These are phyloP conservation scores for Dicrurus megarhynchus DNA, from an alignment of 2,113 vertebrate genomes.

Conservation along the genomic window DNA sequence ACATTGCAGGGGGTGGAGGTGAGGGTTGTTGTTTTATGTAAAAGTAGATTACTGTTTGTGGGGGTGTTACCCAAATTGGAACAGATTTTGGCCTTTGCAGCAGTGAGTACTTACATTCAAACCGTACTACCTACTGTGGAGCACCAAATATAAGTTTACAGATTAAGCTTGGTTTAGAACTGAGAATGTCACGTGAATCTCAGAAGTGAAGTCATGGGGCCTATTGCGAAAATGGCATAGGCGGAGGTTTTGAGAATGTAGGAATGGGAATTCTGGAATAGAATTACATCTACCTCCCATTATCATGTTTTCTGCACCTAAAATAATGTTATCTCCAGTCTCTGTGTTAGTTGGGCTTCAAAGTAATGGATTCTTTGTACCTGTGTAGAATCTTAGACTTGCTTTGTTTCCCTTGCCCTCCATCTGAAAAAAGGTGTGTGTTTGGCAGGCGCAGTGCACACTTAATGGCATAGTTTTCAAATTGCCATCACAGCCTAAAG, in stretches of 20 bases:
- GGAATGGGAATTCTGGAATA: neutral
- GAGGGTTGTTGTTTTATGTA: neutral
- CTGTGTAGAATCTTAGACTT: neutral
- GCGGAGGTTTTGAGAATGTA: neutral
- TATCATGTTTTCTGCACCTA: neutral
- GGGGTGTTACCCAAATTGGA: neutral
- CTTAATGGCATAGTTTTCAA: neutral
- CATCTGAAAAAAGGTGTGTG: neutral
- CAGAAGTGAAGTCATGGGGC: neutral
- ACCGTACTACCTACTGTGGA: neutral
- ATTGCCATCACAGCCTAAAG: neutral
- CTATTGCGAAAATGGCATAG: neutral
- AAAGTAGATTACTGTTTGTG: neutral
- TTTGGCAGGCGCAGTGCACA: neutral
- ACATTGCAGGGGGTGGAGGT: rapidly evolving
- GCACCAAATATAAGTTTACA: neutral
- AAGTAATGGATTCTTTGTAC: neutral
- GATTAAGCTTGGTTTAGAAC: neutral
- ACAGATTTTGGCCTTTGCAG: neutral
- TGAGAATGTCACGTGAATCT: neutral
- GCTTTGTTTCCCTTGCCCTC: neutral
- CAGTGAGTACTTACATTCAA: neutral
- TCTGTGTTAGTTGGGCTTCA: neutral
- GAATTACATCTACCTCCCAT: neutral
- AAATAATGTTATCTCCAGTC: neutral